Evolutionary conservation across 1,140 invertebrate species (phyloP).

Genomic region (Colletes gigas): DNA sequence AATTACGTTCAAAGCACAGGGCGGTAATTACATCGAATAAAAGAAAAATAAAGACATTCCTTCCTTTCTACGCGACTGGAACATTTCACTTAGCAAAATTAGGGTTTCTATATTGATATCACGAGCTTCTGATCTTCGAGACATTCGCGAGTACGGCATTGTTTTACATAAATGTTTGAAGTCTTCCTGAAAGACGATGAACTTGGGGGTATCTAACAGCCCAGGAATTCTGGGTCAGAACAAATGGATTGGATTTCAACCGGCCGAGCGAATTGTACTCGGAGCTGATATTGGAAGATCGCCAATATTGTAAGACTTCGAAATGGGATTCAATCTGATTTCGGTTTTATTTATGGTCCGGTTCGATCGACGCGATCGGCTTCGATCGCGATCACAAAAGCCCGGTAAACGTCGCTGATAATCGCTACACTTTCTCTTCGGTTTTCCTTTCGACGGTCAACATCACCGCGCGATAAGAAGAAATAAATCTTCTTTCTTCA

Average conservation of each 20-base stretch:
- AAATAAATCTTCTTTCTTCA: background rate
- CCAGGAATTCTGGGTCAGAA: slow-evolving; percentile 65
- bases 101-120: background rate
- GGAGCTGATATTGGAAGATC: slow-evolving; percentile 59
- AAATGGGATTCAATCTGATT: slow-evolving; percentile 65
- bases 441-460: slow-evolving; percentile 35
- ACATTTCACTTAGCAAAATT: too few species aligned
- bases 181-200: slow-evolving; percentile 24
- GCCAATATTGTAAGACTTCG: slow-evolving; percentile 61
- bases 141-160: background rate
- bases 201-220: slow-evolving; percentile 34
- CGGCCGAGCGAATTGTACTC: slow-evolving; percentile 48
- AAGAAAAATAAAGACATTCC: too few species aligned
- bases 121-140: background rate
- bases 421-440: slow-evolving; percentile 47
- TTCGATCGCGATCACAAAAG: slow-evolving; percentile 11
- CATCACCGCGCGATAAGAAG: background rate
- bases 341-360: slow-evolving; percentile 57
- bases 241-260: slow-evolving; percentile 66
- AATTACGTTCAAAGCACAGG: too few species aligned
- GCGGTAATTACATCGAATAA: too few species aligned
- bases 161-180: slow-evolving; percentile 37
- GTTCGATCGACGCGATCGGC: slow-evolving; percentile 19
- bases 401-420: slow-evolving; percentile 26
- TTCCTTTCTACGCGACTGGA: too few species aligned